A percentile compares a stretch with the other conserved stretches of the same genome.
phyloP scores from a whole-genome alignment of 2,888 invertebrate species.

The Eumacrocentrus americanus region DNA sequence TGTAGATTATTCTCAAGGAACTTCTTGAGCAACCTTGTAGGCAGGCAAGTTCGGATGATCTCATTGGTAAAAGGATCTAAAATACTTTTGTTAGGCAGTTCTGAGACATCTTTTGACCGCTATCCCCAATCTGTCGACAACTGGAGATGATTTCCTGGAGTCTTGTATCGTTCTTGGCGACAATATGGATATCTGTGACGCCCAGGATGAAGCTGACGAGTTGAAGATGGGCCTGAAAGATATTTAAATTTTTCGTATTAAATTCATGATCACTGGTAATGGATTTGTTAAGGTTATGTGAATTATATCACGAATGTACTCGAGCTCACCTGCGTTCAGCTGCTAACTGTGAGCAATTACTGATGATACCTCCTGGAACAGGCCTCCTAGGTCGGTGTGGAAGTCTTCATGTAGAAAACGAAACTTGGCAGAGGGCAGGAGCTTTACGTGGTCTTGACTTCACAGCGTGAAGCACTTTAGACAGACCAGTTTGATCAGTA shows the following conservation, averaged over 20 bases:
- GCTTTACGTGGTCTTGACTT: slow-evolving; percentile 66
- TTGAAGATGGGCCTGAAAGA: too few species aligned
- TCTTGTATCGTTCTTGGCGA: too few species aligned
- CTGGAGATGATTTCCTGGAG: too few species aligned
- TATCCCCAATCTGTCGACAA: too few species aligned
- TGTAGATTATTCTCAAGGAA: too few species aligned
- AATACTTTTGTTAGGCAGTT: too few species aligned
- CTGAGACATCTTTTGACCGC: too few species aligned
- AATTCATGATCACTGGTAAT: slow-evolving; percentile 48
- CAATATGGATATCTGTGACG: too few species aligned
- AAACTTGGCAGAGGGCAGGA: slow-evolving; percentile 72
- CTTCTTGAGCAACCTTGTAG: too few species aligned
- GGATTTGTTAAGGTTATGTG: slow-evolving; percentile 58
- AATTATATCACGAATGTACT: slow-evolving; percentile 61
- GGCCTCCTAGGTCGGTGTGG: slow-evolving; percentile 74
- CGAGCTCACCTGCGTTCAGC: slow-evolving; percentile 49
- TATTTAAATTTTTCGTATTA: slow-evolving; percentile 63
- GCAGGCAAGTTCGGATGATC: too few species aligned
- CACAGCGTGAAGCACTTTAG: slow-evolving; percentile 74
- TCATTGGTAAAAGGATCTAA: too few species aligned
- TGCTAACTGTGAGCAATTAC: slow-evolving; percentile 44
- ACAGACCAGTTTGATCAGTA: slow-evolving; percentile 74
- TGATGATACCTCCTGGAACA: slow-evolving; percentile 62
- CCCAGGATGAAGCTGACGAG: too few species aligned
- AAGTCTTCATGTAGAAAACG: slow-evolving; percentile 76